Evolutionary conservation across 1,140 invertebrate genomes (phyloP), one percentile per base, ranked within the genome.

Genomic region (Drosophila littoralis): DNA sequence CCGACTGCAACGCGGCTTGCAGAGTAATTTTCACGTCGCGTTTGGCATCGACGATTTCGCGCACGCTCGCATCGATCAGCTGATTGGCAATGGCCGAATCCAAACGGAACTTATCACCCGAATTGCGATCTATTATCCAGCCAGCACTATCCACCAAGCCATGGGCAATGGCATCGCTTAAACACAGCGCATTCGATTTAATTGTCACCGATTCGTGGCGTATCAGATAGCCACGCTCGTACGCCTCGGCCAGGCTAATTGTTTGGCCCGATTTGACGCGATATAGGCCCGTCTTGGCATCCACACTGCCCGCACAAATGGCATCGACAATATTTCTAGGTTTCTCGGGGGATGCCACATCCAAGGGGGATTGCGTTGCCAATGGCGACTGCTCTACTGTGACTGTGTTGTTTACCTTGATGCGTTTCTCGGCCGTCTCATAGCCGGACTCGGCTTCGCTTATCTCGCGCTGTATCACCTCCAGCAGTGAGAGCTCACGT

Each of bases 381-480:
- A 13, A 36, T 33, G 92, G 93, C 92, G 92, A 93, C 93, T 91
- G 93, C 77, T 77, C 93, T 93, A 85, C 70, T 71, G 94, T 93
- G 74, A 92, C 90, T 77, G 93, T 94, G 54, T 93, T 93, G 92
- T 93, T 96, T 96, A 97, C 96, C 96, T 96, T 96, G 63, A 96
- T 95, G 92, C 96, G 93, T 90, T 96, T 96, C 84, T 96, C 96
- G 8, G 94, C 94, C 58, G 94, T 93, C 80, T 95, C 93, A 92
- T 94, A 93, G 58, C 95, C 95, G 83, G 95, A 95, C 91, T 98
- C 96, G 1, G 97, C 95, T 88, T 98, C 97, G 89, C 95, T 96
- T 13, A 99, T 94, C 91, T 98, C 97, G 81, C 95, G 94, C 91
- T 97, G 97, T 73, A 98, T 98, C 2, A 97, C 97, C 94, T 98